Evolutionary conservation across 2,113 vertebrate genomes (phyloP).

Genomic region (Morone chrysops): DNA sequence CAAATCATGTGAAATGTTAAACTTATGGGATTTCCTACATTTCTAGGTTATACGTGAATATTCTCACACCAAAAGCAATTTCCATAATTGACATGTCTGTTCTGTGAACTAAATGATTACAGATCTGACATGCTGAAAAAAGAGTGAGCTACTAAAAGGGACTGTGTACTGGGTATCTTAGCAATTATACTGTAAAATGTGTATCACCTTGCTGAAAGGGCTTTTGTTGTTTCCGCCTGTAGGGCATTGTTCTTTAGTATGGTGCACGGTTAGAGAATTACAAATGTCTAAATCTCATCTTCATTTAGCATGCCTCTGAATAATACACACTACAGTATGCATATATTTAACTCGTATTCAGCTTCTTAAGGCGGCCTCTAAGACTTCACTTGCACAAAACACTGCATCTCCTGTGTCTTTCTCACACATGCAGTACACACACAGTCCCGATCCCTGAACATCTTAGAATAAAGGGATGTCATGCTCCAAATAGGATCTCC

Average conservation of each 20-base stretch:
- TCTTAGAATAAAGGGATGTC: slow-evolving; percentile 62
- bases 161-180: slow-evolving; percentile 6
- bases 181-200: slow-evolving; percentile 69
- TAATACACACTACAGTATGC: slow-evolving; percentile 62
- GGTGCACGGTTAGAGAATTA: slow-evolving; percentile 50
- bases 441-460: slow-evolving; percentile 13
- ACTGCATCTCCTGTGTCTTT: background rate
- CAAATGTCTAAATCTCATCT: slow-evolving; percentile 64
- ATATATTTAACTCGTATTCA: slow-evolving; percentile 46
- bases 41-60: background rate
- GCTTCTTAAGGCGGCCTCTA: slow-evolving; percentile 11
- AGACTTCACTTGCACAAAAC: background rate
- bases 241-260: slow-evolving; percentile 67
- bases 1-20: too few species aligned
- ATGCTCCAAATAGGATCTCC: slow-evolving; percentile 67
- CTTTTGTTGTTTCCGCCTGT: slow-evolving; percentile 60
- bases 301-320: slow-evolving; percentile 66
- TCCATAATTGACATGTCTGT: slow-evolving; percentile 66
- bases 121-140: slow-evolving; percentile 42
- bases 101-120: slow-evolving; percentile 52
- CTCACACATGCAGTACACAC: slow-evolving; percentile 9
- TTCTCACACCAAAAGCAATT: background rate
- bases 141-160: background rate
- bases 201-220: slow-evolving; percentile 50
- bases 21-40: background rate